Conservation (phyloP, 2,888 invertebrate species). For the Apodemia zela region DNA sequence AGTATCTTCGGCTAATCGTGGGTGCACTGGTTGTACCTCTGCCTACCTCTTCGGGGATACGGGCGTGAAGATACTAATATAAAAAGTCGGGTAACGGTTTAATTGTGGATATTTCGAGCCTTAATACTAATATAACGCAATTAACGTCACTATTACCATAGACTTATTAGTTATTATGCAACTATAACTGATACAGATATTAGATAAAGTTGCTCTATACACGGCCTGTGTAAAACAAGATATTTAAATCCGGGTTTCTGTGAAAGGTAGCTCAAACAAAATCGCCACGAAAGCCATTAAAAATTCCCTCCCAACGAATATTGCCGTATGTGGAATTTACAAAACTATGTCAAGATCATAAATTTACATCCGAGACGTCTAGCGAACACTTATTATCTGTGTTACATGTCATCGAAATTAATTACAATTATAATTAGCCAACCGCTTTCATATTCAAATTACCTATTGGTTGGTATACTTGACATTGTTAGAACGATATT, state of each 20-base stretch:
- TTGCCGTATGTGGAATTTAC: neutral
- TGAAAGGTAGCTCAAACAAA: neutral
- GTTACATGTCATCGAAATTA: slow-evolving; percentile 9
- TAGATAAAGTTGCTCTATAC: too few relatives aligned
- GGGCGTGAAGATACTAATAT: too few relatives aligned
- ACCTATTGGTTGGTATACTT: neutral
- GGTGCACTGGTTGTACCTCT: too few relatives aligned
- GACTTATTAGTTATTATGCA: too few relatives aligned
- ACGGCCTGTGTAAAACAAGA: too few relatives aligned
- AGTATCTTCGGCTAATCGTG: too few relatives aligned
- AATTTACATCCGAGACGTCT: slow-evolving; percentile 5
- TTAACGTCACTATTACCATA: too few relatives aligned
- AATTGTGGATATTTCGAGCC: too few relatives aligned
- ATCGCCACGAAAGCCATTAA: neutral
- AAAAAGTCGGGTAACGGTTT: too few relatives aligned
- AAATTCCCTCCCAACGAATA: neutral
- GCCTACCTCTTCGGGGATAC: too few relatives aligned
- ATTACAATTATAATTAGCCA: slow-evolving; percentile 12
- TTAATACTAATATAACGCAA: too few relatives aligned
- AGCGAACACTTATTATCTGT: slow-evolving; percentile 2
- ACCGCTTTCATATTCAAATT: slow-evolving; percentile 7
- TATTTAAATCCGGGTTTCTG: neutral
- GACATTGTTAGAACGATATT: neutral
- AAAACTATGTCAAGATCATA: slow-evolving; percentile 6
- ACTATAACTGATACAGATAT: too few relatives aligned